Base-by-base conservation (phyloP, 2,888 invertebrate species). In the Rutpela maculata region DNA sequence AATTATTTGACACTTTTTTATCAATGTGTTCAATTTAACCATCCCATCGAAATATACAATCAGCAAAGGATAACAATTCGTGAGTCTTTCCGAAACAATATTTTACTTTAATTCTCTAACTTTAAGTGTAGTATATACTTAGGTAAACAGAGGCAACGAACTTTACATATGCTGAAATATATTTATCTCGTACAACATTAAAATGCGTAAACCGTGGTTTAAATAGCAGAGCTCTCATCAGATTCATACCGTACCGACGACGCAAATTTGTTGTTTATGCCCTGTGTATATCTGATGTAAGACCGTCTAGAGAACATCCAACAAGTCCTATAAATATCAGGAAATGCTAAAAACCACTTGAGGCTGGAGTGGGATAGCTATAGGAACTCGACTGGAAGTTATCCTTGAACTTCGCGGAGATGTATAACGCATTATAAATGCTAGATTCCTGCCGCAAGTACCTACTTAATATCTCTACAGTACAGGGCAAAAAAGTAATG, bases 331-430 rank as follows among this genome's bases (percentile, higher is more conserved):
- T 60, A 65, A 74, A 67, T 67, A 74, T 67, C 56, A 74, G 74
- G 74, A 74, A 74, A 74, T 74, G 43, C 66, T 43, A 70, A 65
- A 63, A 57, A 57, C 56, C 55, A 56, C 69, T 55, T 35, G 66
- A 68, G 60, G 60, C 26, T 62, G 56, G 75, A 70, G 70, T 62
- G 75, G 50, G 66, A 75, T 50, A 50, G 70, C 43, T 26, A 70
- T 66, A 70, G 73, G 73, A 73, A 73, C 66, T 50, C 66, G 19
- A 26, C 38, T 55, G 69, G 75, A 75, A 56, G 75, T 70, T 59
- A 70, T 57, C 75, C 75, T 75, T 75, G 75, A 75, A 75, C 75
- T 70, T 75, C 65, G 50, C 70, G 15, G 57, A 66, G 70, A 62
- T 67, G 67, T 66, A 67, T 63, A 55, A 70, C 70, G 65, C 50